Evolutionary conservation across 2,888 invertebrate species (phyloP), one percentile per base, ranked within the genome.

Genomic region (Synanthedon andrenaeformis): DNA sequence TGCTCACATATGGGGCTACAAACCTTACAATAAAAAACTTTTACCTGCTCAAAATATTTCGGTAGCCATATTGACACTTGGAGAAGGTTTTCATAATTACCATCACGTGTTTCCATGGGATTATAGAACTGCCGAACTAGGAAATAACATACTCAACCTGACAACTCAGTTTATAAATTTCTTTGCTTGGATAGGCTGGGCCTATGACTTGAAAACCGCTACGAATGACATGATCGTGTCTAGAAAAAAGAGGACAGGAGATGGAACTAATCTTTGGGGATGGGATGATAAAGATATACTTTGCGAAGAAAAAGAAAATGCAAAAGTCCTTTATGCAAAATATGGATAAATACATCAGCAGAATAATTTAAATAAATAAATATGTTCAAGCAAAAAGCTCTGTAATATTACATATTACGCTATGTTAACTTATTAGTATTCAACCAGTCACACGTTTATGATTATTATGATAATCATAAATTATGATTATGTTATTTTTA

Each of bases 1-100:
- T 3, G 91, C 92, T 12, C 92, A 92, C 67, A 65, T 77, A 35
- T 88, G 76, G 74, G 88, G 88, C 1, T 66, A 72, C 48, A 79
- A 74, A 52, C 83, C 87, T 28, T 89, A 88, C 53, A 81, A 91
- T 55, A 73, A 66, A 59, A 60, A 53, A 5, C 70, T 80, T 19
- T 10, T 58, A 19, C 67, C 79, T 2, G 57, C 58, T 0, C 68
- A 79, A 55, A 76, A 69, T 42, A 4, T 59, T 0, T 10, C 55
- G 0, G 66, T 71, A 1, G 62, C 67, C 1, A 3, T 74, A 0
- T 41, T 59, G 1, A 59, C 70, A 0, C 57, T 66, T 3, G 77
- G 79, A 0, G 79, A 79, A 66, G 79, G 78, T 2, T 79, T 72
- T 35, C 79, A 79, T 51, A 79, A 77, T 42, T 79, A 69, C 54